Base-by-base conservation (phyloP, 1,140 invertebrate genomes). In the Gyrodactylus salaris region DNA sequence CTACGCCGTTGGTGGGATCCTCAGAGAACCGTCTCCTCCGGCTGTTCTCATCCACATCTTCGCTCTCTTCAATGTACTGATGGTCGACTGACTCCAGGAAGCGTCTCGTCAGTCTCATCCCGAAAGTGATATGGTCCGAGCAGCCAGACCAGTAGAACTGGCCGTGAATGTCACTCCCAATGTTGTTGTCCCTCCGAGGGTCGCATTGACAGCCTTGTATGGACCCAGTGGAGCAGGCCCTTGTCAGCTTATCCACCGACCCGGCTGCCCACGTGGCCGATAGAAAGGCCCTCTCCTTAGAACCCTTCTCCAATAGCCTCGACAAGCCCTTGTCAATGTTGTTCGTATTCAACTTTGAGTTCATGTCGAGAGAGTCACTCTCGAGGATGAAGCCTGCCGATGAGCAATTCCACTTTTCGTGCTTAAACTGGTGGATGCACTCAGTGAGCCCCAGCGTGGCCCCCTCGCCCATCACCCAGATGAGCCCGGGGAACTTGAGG, bases 261-360 rank as follows among this genome's bases (percentile, higher is more conserved):
- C 89, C 90, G 0, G 89, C 89, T 73, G 88, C 87, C 74, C 87
- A 87, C 78, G 92, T 87, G 23, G 89, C 88, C 81, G 92, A 91
- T 0, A 88, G 87, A 80, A 89, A 91, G 20, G 89, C 89, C 0
- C 89, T 89, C 81, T 95, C 90, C 76, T 87, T 84, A 27, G 88
- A 90, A 76, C 87, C 89, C 91, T n/a, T 22, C 25, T n/a, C 16
- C 73, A 24, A 34, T 27, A 69, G 26, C 27, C 7, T 27, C 20
- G 74, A 21, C 22, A 74, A 20, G 20, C 72, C 20, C 20, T 27
- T 21, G 72, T 25, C 34, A 54, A 54, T 54, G n/a, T 54, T n/a
- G n/a, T 16, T n/a, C n/a, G 34, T 16, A 54, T 54, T 54, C n/a
- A n/a, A n/a, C 7, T n/a, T n/a, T n/a, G n/a, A n/a, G n/a, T 54